A percentile compares a stretch with the other conserved stretches of the same genome.
These are phyloP conservation scores for Lysiphlebus fabarum DNA, from an alignment of 1,140 invertebrate species.

Conservation along the genomic window DNA sequence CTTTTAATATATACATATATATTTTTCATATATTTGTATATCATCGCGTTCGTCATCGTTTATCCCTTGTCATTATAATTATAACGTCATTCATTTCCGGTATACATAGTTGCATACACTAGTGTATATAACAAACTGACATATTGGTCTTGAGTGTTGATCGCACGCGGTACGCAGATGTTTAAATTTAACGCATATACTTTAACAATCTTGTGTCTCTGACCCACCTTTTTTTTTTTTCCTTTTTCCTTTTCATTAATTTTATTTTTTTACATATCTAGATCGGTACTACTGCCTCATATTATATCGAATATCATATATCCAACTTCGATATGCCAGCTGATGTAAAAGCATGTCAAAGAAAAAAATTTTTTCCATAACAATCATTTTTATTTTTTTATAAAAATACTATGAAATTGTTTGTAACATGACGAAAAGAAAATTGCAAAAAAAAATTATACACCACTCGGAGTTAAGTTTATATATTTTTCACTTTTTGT, in stretches of 20 bases:
- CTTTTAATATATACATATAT: constrained; percentile 1
- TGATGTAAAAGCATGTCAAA: neutral
- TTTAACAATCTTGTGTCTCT: constrained; percentile 1
- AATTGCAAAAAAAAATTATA: too few species aligned
- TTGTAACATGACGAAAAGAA: too few species aligned
- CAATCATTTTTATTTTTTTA: too few species aligned
- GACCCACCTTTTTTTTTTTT: neutral
- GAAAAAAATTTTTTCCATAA: too few species aligned
- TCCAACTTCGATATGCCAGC: neutral
- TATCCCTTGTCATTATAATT: constrained; percentile 1
- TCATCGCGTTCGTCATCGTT: constrained; percentile 15
- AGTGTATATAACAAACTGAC: neutral
- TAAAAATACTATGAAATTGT: too few species aligned
- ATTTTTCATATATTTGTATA: constrained; percentile 12
- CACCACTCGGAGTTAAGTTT: too few species aligned
- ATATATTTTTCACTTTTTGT: too few species aligned
- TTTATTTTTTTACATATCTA: neutral
- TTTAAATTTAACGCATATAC: constrained; percentile 7
- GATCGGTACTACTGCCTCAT: neutral
- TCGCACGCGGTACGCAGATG: constrained; percentile 29
- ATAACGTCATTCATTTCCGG: constrained; percentile 4
- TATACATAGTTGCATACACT: neutral
- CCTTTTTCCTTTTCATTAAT: neutral
- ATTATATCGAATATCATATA: constrained; percentile 10
- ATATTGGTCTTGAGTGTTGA: neutral